These are phyloP conservation scores for Agrochola lota DNA, from an alignment of 2,888 invertebrate genomes.

Conservation along the genomic window DNA sequence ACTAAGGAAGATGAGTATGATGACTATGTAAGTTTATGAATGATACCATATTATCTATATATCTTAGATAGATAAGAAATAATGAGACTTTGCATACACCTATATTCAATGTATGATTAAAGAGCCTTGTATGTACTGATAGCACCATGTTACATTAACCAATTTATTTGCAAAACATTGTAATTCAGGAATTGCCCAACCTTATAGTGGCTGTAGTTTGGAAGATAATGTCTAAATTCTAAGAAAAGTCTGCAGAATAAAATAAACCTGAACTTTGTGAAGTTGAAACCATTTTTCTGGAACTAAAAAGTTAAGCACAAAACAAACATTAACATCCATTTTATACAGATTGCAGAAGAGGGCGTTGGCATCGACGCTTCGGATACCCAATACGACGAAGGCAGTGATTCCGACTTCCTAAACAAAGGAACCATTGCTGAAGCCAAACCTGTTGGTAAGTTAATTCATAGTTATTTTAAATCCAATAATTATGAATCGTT, in stretches of 20 bases:
- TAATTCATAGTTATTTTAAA: neutral
- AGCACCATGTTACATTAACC: neutral
- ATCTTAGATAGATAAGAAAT: neutral
- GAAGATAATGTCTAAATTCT: neutral
- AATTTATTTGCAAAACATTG: neutral
- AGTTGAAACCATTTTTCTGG: neutral
- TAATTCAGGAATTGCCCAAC: neutral
- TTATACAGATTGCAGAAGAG: conserved; percentile 85
- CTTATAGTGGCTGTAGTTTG: neutral
- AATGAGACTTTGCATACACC: neutral
- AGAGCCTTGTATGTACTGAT: neutral
- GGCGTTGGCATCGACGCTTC: conserved; percentile 83
- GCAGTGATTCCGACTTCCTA: conserved; percentile 80
- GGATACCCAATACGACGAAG: conserved; percentile 77
- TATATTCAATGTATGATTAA: neutral
- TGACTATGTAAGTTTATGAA: conserved; percentile 71
- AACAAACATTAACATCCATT: neutral
- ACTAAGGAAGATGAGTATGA: conserved; percentile 66
- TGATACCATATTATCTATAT: neutral
- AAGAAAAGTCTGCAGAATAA: neutral
- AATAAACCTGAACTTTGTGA: neutral
- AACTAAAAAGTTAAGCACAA: neutral
- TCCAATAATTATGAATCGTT: neutral
- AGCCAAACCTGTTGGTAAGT: conserved; percentile 93
- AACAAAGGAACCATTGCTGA: conserved; percentile 91